Evolutionary conservation across 2,797 vertebrate genomes (phyloP).

Genomic region (Pitangus sulphuratus): DNA sequence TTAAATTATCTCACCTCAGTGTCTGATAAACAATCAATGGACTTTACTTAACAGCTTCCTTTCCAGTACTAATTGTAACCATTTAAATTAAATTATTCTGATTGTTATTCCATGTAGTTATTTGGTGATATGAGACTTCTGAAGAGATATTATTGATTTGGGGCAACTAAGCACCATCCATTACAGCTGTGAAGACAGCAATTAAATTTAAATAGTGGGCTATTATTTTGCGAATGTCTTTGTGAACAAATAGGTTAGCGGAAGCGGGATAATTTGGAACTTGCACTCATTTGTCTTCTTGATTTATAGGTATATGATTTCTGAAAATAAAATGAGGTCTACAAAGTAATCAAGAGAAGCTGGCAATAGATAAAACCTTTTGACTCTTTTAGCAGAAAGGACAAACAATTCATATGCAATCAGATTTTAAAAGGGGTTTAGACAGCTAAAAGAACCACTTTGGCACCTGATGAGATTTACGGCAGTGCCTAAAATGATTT

Average conservation of each 20-base stretch:
- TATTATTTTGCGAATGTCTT: conserved; percentile 53
- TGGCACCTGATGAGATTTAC: not conserved
- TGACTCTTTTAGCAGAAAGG: not conserved
- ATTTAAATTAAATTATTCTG: conserved; percentile 59
- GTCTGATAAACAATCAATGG: conserved; percentile 54
- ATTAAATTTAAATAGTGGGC: conserved; percentile 29
- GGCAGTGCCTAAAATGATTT: not conserved
- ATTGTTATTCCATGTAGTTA: conserved; percentile 50
- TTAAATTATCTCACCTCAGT: conserved; percentile 11
- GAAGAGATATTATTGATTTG: conserved; percentile 61
- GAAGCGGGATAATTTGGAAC: conserved; percentile 43
- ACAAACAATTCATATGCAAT: not conserved
- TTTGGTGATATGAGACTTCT: conserved; percentile 34
- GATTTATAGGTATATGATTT: conserved; percentile 32
- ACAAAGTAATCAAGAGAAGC: conserved; percentile 18
- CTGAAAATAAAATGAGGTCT: conserved; percentile 21
- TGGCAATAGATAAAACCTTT: not conserved
- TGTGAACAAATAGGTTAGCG: conserved; percentile 16
- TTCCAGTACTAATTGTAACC: conserved; percentile 38
- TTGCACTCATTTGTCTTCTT: conserved; percentile 50
- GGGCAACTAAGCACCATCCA: conserved; percentile 30
- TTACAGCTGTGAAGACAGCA: conserved; percentile 45
- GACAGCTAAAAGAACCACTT: not conserved
- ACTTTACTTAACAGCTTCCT: conserved; percentile 44
- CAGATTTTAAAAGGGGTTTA: not conserved